Conservation (phyloP, 2,797 vertebrate species). For the Anguilla anguilla region DNA sequence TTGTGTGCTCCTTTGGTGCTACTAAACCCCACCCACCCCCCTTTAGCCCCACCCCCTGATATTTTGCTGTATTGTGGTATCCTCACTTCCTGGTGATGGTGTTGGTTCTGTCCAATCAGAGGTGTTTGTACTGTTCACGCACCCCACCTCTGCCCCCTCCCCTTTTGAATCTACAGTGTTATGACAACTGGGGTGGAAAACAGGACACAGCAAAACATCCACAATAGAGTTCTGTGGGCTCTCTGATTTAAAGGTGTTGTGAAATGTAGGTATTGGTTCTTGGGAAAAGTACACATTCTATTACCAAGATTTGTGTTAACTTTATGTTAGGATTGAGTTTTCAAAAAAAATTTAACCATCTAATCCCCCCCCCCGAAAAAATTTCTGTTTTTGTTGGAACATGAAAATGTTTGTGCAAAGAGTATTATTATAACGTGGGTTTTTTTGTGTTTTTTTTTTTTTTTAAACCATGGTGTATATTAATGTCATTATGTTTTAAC, state of each 20-base stretch:
- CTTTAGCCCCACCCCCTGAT: neutral
- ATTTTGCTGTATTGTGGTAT: neutral
- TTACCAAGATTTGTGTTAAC: neutral
- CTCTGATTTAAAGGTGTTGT: neutral
- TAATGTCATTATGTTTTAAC: neutral
- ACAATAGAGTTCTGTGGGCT: neutral
- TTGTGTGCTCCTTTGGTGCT: slow-evolving; percentile 16
- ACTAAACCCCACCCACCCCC: neutral
- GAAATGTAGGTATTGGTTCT: neutral
- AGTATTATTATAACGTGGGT: neutral
- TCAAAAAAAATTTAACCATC: neutral
- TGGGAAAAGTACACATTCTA: neutral
- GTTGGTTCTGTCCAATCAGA: slow-evolving; percentile 1
- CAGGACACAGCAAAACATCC: neutral
- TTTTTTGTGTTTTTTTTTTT: neutral
- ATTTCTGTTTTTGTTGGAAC: slow-evolving; percentile 2
- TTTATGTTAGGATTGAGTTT: neutral
- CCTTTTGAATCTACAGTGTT: neutral
- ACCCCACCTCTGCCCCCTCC: neutral
- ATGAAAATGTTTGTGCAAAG: slow-evolving; percentile 3
- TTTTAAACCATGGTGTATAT: neutral
- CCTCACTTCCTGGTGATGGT: neutral
- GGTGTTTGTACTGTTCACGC: neutral
- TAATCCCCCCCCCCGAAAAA: neutral
- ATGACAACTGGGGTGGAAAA: neutral